Evolutionary conservation across 2,797 vertebrate species (phyloP), one percentile per base, ranked within the genome.

Genomic region (Neopelma chrysocephalum): DNA sequence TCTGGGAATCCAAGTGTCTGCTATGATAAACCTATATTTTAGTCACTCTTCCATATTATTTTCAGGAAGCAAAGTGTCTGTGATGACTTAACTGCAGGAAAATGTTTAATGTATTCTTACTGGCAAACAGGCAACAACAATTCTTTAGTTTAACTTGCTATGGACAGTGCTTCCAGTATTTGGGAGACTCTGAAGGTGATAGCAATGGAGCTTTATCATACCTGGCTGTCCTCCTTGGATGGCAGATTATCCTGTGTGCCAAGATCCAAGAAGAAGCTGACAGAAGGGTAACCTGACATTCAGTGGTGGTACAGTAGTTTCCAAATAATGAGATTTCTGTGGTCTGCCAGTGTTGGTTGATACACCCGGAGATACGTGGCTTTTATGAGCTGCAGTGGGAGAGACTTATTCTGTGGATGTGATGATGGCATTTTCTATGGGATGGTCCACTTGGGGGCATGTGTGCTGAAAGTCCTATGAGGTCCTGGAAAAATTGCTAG

Each of bases 381-480:
- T 80, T 66, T 93, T 9, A 12, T 48, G 47, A 82, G 26, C 43
- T 89, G 43, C 31, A 58, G 40, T 36, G 43, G 45, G 58, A 58
- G 43, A 72, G 70, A 65, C 40, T 62, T 79, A 25, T 2, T 86
- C 50, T 82, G 50, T 66, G 60, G 64, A 64, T 2, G 3, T 60
- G 60, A 64, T 81, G 66, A 66, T 76, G 34, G 29, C 31, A 13
- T 89, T 85, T 91, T 34, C 56, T 73, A 20, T 48, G 36, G 51
- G 43, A 70, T 90, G 60, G 64, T 91, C 87, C 42, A 65, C 53
- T 32, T 89, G 21, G 38, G 75, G 84, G 45, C 53, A 89, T 34
- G 57, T 85, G 75, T 95, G 61, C 79, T 47, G 34, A 43, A 97
- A 93, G 34, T 91, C 38, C 36, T 82, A 38, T 92, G 83, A 96